These are phyloP conservation scores for Xylocampa areola DNA, from an alignment of 2,888 invertebrate species.

Conservation along the genomic window DNA sequence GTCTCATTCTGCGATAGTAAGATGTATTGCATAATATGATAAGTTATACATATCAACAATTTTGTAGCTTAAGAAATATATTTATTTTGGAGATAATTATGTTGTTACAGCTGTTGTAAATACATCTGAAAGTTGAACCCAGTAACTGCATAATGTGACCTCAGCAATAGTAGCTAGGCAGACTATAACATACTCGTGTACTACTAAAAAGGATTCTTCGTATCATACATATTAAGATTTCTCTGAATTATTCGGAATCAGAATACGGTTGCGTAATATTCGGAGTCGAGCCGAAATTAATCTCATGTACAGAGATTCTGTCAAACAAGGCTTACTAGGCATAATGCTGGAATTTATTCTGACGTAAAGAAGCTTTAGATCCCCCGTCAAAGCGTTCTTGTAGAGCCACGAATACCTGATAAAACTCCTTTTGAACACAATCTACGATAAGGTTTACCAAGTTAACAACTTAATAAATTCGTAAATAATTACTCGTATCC, in stretches of 20 bases:
- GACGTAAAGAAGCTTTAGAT: conserved; percentile 17
- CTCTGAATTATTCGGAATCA: conserved; percentile 4
- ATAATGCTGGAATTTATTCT: conserved; percentile 31
- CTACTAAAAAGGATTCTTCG: neutral
- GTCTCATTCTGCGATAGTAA: neutral
- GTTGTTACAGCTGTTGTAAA: neutral
- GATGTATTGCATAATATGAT: conserved; percentile 5
- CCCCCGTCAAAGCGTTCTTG: conserved; percentile 8
- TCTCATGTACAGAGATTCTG: conserved; percentile 24
- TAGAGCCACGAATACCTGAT: neutral
- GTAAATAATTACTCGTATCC: conserved; percentile 31
- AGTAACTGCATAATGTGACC: neutral
- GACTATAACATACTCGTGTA: neutral
- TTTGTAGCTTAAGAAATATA: neutral
- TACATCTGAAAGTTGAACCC: conserved; percentile 1
- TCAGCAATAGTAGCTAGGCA: neutral
- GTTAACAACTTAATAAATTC: conserved; percentile 14
- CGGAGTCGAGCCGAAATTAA: conserved; percentile 17
- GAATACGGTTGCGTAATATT: conserved; percentile 20
- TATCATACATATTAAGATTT: conserved; percentile 16
- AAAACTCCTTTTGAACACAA: neutral
- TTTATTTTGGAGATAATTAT: neutral
- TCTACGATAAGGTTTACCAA: neutral
- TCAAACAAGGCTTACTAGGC: conserved; percentile 23
- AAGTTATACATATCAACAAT: neutral